Evolutionary conservation across 2,888 invertebrate genomes (phyloP), one percentile per base, ranked within the genome.

Genomic region (Drosophila anomelani): DNA sequence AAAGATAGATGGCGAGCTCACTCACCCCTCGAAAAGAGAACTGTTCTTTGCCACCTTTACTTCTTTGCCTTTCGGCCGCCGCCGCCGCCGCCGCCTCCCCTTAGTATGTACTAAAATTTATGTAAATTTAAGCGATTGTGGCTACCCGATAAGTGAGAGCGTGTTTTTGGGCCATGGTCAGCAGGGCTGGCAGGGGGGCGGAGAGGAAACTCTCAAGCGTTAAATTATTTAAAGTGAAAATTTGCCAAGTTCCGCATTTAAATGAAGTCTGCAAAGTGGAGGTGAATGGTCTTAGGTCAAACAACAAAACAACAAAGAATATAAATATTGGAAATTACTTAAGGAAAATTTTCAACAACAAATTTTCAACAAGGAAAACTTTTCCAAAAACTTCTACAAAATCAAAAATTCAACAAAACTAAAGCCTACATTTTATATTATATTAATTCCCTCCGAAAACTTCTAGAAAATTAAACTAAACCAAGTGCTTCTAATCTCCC

Each of bases 221-320:
- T 84, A 87, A 87, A 87, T 87, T 79, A 81, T 85, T 79, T 81
- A 69, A 84, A 76, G 80, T 85, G 77, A 76, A 69, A 81, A 81
- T 74, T 84, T 79, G 70, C 81, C 85, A 86, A 81, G 67, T 76
- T 71, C 78, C 58, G 62, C 80, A 57, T 46, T 71, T 72, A 47
- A 71, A 46, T 26, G 39, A 12, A 34, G 57, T 70, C 17, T 12
- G 23, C 17, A 13, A 9, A 32, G 44, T 15, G 62, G 8, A 20
- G 36, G 20, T 12, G 20, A 51, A 36, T 26, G 32, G 3, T 39
- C 59, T 8, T 13, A 5, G 17, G 1, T 29, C 29, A 29, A 29
- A 9, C 1, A n/a, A n/a, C n/a, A n/a, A n/a, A n/a, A n/a, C n/a
- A n/a, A 8, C 5, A 32, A 4, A 12, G n/a, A 6, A 3, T 12